Conservation (phyloP, 1,140 invertebrate species). For the Harpegnathos saltator region DNA sequence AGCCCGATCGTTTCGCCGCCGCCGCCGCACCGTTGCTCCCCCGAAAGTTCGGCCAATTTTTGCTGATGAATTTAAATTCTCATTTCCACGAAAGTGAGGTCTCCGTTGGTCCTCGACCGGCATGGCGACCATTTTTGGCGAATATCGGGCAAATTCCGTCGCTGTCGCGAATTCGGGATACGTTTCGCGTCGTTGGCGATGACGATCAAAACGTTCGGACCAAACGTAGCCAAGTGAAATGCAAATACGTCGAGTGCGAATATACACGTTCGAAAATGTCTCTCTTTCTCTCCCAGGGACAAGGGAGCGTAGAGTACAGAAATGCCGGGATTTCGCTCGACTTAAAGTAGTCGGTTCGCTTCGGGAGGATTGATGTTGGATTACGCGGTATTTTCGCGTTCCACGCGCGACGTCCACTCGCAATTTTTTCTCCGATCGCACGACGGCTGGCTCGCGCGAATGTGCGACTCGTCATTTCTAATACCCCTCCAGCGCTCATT, state of each 20-base stretch:
- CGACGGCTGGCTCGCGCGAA: neutral
- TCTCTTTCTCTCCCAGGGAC: neutral
- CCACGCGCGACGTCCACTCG: neutral
- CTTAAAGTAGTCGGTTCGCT: neutral
- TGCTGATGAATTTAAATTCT: constrained; percentile 22
- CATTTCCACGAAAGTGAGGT: constrained; percentile 3
- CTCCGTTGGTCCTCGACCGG: neutral
- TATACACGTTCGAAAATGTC: neutral
- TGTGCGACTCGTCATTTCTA: neutral
- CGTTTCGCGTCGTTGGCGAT: neutral
- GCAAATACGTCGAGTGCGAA: neutral
- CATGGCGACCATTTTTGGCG: too few species aligned
- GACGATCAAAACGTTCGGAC: neutral
- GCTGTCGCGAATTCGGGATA: neutral
- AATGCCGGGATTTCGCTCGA: neutral
- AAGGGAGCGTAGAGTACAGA: neutral
- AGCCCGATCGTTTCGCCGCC: constrained; percentile 1
- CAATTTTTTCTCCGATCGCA: too few species aligned
- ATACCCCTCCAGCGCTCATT: too few species aligned
- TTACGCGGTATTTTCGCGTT: neutral
- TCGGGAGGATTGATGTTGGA: neutral
- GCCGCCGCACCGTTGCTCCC: neutral
- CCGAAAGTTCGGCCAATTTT: constrained; percentile 37
- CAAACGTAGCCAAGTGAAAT: constrained; percentile 14
- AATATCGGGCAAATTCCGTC: too few species aligned